Percentiles rank a stretch among this genome's conserved stretches.
These are phyloP conservation scores for Auanema sp. DNA, from an alignment of 2,888 invertebrate species.

Conservation along the genomic window DNA sequence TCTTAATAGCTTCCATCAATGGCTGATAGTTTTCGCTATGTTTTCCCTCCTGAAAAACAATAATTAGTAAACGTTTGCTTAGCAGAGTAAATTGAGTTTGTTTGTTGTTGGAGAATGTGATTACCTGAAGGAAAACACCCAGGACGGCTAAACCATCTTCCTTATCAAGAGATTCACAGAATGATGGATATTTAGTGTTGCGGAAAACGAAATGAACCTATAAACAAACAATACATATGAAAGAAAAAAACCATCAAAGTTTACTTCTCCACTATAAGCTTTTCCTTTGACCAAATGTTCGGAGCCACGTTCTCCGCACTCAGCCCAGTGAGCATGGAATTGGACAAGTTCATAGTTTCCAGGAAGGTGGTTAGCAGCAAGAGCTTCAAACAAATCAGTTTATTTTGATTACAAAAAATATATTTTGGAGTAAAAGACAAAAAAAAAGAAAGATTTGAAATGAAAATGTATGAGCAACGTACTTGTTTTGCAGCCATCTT, in stretches of 20 bases:
- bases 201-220: constrained; percentile 61
- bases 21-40: constrained; percentile 41
- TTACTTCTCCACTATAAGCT: constrained; percentile 45
- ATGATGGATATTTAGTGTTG: constrained; percentile 52
- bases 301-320: constrained; percentile 48
- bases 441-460: not conserved
- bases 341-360: constrained; percentile 50
- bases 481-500: constrained; percentile 41
- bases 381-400: constrained; percentile 23
- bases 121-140: constrained; percentile 56
- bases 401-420: not conserved
- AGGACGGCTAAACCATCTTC: constrained; percentile 58
- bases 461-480: constrained; percentile 15
- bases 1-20: constrained; percentile 41
- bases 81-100: constrained; percentile 7
- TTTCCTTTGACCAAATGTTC: constrained; percentile 58
- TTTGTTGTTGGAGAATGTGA: constrained; percentile 2
- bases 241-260: not conserved
- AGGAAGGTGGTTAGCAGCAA: constrained; percentile 34
- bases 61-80: constrained; percentile 8
- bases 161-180: constrained; percentile 49
- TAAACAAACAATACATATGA: not conserved
- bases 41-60: constrained; percentile 36
- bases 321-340: constrained; percentile 62
- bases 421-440: not conserved